Evolutionary conservation across 2,113 vertebrate genomes (phyloP), one percentile per base, ranked within the genome.

Genomic region (Ceyx melanurus): DNA sequence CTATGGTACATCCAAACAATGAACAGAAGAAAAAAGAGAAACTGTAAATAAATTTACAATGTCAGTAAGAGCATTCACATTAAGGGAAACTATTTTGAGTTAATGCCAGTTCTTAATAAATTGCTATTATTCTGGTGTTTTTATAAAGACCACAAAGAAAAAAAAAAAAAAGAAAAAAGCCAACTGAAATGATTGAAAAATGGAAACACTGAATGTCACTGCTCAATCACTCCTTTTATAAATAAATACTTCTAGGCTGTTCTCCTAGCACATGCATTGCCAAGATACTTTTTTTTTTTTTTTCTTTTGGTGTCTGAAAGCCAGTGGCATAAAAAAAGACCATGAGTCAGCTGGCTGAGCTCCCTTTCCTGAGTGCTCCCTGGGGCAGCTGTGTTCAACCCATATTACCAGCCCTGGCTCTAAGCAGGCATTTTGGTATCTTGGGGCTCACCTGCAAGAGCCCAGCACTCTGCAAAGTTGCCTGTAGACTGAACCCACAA

Each of bases 71-170:
- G 92, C 68, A 79, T 93, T 89, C 70, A 72, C 91, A 95, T 90
- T 43, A 77, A 95, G 88, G 74, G 81, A 94, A 96, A 94, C 65
- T 57, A 89, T 94, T 96, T 84, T 92, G 95, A 96, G 86, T 82
- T 79, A 31, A 68, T 14, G 94, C 93, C 97, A 97, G 88, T 70
- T 78, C 75, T 86, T 96, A 90, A 90, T 96, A 93, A 96, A 95
- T 92, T 87, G 80, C 95, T 93, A 96, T 94, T 97, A 95, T 97
- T 78, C 6, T 94, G 76, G 68, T 89, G 79, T 66, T 94, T 93
- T 86, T 71, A 95, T 81, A 86, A 92, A 92, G 74, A 92, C 84
- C 91, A 84, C 96, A 92, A 95, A 64, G 90, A 72, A 85, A 75
- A 88, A 86, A 73, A 37, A 70, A 70, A 76, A 89, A 50, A 56